Evolutionary conservation across 2,888 invertebrate species (phyloP), one percentile per base, ranked within the genome.

Genomic region (Drosophila putrida): DNA sequence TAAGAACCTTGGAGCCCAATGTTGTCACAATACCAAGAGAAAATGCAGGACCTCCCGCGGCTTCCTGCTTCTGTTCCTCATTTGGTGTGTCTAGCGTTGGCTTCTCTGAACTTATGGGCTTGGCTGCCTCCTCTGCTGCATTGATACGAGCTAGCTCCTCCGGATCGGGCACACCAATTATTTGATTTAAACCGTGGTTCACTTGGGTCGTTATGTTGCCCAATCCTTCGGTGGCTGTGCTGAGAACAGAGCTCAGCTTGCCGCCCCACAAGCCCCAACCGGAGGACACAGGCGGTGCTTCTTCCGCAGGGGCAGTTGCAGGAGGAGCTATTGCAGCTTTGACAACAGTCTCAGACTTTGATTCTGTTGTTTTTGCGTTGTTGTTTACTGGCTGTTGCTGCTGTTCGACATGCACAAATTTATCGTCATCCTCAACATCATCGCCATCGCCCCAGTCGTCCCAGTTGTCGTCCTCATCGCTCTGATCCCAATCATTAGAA

Each of bases 91-190:
- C 55, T 9, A n/a, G 28, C n/a, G 39, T 13, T 31, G 11, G 6
- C 5, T 61, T 54, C 9, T 39, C 27, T 51, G 51, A 10, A 28
- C n/a, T 10, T 6, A 28, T 25, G 3, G 54, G 36, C 13, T 57
- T 73, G 13, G 64, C 58, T 13, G 60, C 44, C 46, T 67, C 71
- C 36, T 85, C 89, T 33, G 88, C 87, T 44, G 82, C 90, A 76
- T 90, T 91, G 39, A 93, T 92, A 71, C 93, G 93, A 0, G 96
- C 97, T 61, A 97, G 86, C 88, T 97, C 96, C 89, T 95, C 96
- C 0, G 98, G 97, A 84, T 96, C 95, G 0, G 97, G 97, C 0
- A 96, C 96, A 4, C 97, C 97, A 36, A 98, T 95, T 11, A 96
- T 94, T 41, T 95, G 95, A 93, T 98, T 98, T 65, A 98, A 90